Conservation (phyloP, 2,888 invertebrate species). For the Caradrina kadenii region DNA sequence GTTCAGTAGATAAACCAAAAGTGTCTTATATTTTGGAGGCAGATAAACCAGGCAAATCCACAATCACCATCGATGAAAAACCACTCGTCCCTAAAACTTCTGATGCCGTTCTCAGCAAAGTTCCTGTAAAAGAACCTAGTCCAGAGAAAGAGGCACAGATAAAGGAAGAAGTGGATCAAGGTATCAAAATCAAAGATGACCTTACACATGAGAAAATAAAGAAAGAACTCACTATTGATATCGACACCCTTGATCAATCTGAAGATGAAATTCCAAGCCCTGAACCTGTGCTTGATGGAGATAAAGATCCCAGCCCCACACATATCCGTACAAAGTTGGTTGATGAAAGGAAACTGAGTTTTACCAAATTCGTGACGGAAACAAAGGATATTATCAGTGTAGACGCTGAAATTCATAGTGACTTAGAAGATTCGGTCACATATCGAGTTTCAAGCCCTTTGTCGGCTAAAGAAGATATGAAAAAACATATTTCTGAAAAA, state of each 20-base stretch:
- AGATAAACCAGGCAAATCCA: conserved; percentile 81
- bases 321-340: neutral
- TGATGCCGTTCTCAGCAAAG: conserved; percentile 60
- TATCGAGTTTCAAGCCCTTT: conserved; percentile 30
- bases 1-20: conserved; percentile 16
- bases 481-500: conserved; percentile 45
- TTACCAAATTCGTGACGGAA: neutral
- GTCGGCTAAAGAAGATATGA: conserved; percentile 43
- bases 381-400: neutral
- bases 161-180: conserved; percentile 48
- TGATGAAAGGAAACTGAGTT: conserved; percentile 3
- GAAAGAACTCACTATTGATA: conserved; percentile 34
- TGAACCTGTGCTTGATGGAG: conserved; percentile 50
- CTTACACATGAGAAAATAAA: conserved; percentile 27
- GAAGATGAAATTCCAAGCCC: conserved; percentile 48
- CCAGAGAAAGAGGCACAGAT: conserved; percentile 72
- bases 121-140: conserved; percentile 76
- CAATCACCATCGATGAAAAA: conserved; percentile 66
- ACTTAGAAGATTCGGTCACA: neutral
- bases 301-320: conserved; percentile 4
- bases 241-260: conserved; percentile 22
- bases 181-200: conserved; percentile 39
- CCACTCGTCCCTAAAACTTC: conserved; percentile 41
- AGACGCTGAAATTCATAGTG: conserved; percentile 18
- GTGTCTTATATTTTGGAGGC: conserved; percentile 59